Conservation (phyloP, 2,888 invertebrate genomes). For the Drosophila borborema region DNA sequence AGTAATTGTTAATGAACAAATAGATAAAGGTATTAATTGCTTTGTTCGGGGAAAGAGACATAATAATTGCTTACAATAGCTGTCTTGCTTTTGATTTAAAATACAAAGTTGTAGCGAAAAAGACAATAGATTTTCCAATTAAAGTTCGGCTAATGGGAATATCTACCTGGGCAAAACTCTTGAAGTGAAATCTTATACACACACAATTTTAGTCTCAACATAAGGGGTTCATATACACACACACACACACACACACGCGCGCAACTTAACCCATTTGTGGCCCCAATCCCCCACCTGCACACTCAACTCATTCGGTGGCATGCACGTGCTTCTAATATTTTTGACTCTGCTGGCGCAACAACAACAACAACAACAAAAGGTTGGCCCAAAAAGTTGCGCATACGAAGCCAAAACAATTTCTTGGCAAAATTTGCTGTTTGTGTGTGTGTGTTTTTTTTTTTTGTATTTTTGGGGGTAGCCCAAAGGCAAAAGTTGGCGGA, state of each 20-base stretch:
- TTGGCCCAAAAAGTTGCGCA: constrained; percentile 60
- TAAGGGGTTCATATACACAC: constrained; percentile 19
- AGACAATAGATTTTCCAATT: constrained; percentile 26
- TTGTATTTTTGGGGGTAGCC: constrained; percentile 22
- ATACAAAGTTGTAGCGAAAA: not conserved
- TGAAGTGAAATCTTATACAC: constrained; percentile 55
- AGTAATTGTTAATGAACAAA: not conserved
- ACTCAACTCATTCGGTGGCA: constrained; percentile 1
- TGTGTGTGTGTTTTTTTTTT: constrained; percentile 21
- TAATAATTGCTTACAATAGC: not conserved
- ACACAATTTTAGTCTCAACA: constrained; percentile 29
- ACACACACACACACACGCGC: not conserved
- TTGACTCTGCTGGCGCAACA: constrained; percentile 44
- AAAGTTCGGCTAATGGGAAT: constrained; percentile 31
- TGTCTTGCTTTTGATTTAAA: not conserved
- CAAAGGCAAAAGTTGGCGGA: constrained; percentile 62
- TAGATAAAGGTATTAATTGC: constrained; percentile 6
- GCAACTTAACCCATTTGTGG: constrained; percentile 8
- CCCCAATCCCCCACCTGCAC: not conserved
- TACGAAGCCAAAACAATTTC: constrained; percentile 71
- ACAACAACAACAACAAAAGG: constrained; percentile 34
- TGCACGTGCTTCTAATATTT: constrained; percentile 59
- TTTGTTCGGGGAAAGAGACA: not conserved
- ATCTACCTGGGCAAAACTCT: constrained; percentile 30
- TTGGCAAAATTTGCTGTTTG: constrained; percentile 36